Percentiles rank a stretch among this genome's conserved stretches.
These are phyloP conservation scores for Pinctada fucata DNA, from an alignment of 2,888 invertebrate species.

Conservation along the genomic window DNA sequence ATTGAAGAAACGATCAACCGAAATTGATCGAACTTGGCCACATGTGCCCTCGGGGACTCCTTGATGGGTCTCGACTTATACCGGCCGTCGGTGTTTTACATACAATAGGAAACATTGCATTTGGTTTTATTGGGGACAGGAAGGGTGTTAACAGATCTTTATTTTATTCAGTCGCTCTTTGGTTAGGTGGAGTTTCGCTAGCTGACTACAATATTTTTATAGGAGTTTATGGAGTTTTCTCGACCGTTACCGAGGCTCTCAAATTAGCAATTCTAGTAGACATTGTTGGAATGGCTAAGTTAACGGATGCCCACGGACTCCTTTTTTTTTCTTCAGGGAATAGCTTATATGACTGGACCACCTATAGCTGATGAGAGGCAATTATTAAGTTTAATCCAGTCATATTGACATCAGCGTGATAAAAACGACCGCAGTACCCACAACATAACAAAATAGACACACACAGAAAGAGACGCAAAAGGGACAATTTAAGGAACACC, in stretches of 20 bases:
- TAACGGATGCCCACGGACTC: conserved; percentile 93
- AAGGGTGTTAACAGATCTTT: conserved; percentile 87
- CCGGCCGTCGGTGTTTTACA: conserved; percentile 87
- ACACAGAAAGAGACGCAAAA: too few species aligned
- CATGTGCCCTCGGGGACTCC: too few species aligned
- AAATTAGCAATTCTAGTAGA: conserved; percentile 90
- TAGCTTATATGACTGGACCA: conserved; percentile 92
- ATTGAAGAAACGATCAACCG: too few species aligned
- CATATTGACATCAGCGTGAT: too few species aligned
- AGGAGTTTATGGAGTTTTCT: conserved; percentile 86
- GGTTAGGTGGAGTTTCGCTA: conserved; percentile 75
- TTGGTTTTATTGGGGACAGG: conserved; percentile 93
- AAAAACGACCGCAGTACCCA: too few species aligned
- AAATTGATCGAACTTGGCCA: too few species aligned
- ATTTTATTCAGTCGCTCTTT: conserved; percentile 87
- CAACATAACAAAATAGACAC: too few species aligned
- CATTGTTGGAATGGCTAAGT: conserved; percentile 90
- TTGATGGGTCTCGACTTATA: conserved; percentile 83
- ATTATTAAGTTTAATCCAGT: too few species aligned
- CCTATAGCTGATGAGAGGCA: conserved; percentile 86
- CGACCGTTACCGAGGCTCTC: conserved; percentile 94
- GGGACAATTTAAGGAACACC: too few species aligned
- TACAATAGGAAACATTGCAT: conserved; percentile 84
- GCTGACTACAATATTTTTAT: conserved; percentile 49
- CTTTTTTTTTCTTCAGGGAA: conserved; percentile 88